These are phyloP conservation scores for Apodemia duryi DNA, from an alignment of 2,888 invertebrate genomes.

Conservation along the genomic window DNA sequence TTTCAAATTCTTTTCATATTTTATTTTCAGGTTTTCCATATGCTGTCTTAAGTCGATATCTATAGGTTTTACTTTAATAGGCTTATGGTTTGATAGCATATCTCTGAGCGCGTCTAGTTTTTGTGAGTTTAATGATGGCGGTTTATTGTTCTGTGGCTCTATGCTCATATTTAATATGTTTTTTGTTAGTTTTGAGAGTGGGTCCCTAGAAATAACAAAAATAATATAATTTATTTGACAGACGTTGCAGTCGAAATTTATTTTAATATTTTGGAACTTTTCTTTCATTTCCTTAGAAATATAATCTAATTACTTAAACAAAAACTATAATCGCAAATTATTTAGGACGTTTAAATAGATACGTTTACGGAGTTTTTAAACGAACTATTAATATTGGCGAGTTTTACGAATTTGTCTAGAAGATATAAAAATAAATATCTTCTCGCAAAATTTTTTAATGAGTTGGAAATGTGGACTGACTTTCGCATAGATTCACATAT, in stretches of 20 bases:
- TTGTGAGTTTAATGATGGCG: constrained; percentile 60
- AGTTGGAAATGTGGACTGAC: too few relatives aligned
- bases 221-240: background rate
- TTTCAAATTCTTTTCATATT: constrained; percentile 54
- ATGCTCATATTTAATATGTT: constrained; percentile 74
- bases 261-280: too few relatives aligned
- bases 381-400: too few relatives aligned
- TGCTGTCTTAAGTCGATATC: constrained; percentile 66
- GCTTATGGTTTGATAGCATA: constrained; percentile 71
- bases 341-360: too few relatives aligned
- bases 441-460: too few relatives aligned
- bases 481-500: too few relatives aligned
- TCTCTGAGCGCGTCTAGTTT: constrained; percentile 74
- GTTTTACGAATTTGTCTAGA: too few relatives aligned
- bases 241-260: background rate
- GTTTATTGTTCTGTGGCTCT: constrained; percentile 55
- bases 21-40: constrained; percentile 51
- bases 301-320: too few relatives aligned
- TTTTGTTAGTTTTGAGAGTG: constrained; percentile 68
- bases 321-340: too few relatives aligned
- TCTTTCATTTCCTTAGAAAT: too few relatives aligned
- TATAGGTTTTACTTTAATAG: constrained; percentile 71
- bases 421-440: too few relatives aligned
- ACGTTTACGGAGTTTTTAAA: too few relatives aligned
- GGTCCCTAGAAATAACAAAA: constrained; percentile 47